A percentile compares a stretch with the other conserved stretches of the same genome.
Conservation (phyloP, 2,797 vertebrate species). For the Rhyacichthys aspro region DNA sequence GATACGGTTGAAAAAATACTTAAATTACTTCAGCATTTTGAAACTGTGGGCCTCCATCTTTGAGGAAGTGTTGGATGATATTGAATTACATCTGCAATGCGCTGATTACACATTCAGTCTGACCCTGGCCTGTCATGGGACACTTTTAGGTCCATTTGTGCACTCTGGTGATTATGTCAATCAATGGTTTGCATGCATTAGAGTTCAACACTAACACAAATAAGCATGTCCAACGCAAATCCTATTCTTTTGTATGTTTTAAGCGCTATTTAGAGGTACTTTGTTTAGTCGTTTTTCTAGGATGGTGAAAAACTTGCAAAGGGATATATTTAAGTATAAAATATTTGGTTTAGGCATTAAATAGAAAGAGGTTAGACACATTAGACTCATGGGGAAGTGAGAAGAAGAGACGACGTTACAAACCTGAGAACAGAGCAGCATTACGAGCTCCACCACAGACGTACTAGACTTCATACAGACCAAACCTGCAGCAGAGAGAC, state of each 20-base stretch:
- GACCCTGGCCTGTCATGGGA: background rate
- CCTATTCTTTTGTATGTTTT: too few relatives aligned
- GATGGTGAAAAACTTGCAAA: too few relatives aligned
- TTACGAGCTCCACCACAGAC: conserved; percentile 96
- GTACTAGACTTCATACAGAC: conserved; percentile 99
- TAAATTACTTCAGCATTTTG: too few relatives aligned
- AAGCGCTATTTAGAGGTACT: too few relatives aligned
- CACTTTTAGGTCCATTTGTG: background rate
- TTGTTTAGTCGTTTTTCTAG: too few relatives aligned
- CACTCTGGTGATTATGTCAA: too few relatives aligned
- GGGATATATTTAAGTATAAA: too few relatives aligned
- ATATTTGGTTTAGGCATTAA: background rate
- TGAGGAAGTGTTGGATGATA: conserved; percentile 18
- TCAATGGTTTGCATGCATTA: too few relatives aligned
- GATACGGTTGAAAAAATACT: too few relatives aligned
- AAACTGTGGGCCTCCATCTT: too few relatives aligned
- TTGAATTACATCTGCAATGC: conserved; percentile 66
- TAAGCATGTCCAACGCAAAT: too few relatives aligned
- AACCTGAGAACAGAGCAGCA: conserved; percentile 99
- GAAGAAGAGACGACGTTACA: conserved; percentile 35
- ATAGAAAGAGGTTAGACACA: background rate
- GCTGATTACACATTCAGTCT: conserved; percentile 26
- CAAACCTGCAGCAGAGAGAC: conserved; percentile 82
- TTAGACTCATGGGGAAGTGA: background rate
- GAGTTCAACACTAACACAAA: too few relatives aligned